Evolutionary conservation across 2,888 invertebrate genomes (phyloP), one percentile per base, ranked within the genome.

Genomic region (Drosophila lacicola): DNA sequence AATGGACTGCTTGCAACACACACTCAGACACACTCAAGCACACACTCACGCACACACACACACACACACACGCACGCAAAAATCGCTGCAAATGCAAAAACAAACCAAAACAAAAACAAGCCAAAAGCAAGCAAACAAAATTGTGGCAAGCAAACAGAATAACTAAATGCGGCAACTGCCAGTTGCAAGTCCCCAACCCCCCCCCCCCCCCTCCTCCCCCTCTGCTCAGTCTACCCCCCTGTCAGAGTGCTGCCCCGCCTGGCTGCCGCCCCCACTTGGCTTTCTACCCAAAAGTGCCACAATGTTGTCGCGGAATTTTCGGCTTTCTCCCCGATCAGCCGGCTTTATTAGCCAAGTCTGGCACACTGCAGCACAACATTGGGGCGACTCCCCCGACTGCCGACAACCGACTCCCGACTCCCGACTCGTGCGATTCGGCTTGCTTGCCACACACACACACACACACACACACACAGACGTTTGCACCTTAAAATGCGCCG

Each of bases 241-340:
- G 42, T 44, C 29, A 13, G 34, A 63, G 9, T n/a, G 17, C 36
- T 29, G 47, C 49, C 37, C 39, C 21, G 14, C 10, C 29, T 14
- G 9, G 33, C 21, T 42, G 44, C 64, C 62, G 50, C 47, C 63
- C 66, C 49, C 61, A 60, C 56, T 47, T 34, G 53, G 44, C 64
- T 68, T 60, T 51, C 80, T 68, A 70, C 73, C 61, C 73, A 68
- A 75, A 70, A 65, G 76, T 81, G 71, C 73, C 79, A 82, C 88
- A 87, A 87, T 87, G 80, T 88, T 86, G 88, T 88, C 74, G 81
- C 83, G 90, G 90, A 90, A 90, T 83, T 77, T 82, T 90, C 74
- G 82, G 91, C 90, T 90, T 90, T 90, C 90, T 91, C 90, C 29
- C 87, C 90, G 87, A 55, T 88, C 90, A 55, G 84, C 79, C 89